Evolutionary conservation across 2,797 vertebrate species (phyloP).

Genomic region (Leuciscus waleckii): DNA sequence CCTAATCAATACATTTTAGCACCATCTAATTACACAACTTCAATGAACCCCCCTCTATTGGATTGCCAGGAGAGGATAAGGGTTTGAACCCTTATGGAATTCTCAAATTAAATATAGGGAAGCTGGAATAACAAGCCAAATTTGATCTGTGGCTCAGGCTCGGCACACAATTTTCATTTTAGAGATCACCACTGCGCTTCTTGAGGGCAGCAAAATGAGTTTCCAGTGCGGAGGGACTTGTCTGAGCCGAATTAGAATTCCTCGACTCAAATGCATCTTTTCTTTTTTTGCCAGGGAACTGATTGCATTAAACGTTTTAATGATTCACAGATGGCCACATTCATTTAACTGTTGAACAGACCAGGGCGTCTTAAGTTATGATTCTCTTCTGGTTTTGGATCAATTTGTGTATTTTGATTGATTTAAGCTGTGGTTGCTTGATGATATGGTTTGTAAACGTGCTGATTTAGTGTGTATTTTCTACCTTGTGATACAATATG

Average conservation of each 20-base stretch:
- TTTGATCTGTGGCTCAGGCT: conserved; percentile 40
- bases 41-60: conserved; percentile 24
- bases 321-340: conserved; percentile 14
- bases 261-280: not conserved
- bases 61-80: conserved; percentile 27
- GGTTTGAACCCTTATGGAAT: conserved; percentile 19
- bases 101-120: conserved; percentile 41
- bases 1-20: conserved; percentile 49
- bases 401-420: not conserved
- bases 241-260: conserved; percentile 28
- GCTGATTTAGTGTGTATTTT: not conserved
- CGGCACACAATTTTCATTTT: conserved; percentile 37
- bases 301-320: conserved; percentile 18
- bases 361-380: not conserved
- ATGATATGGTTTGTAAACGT: not conserved
- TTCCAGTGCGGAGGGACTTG: conserved; percentile 2
- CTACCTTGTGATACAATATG: not conserved
- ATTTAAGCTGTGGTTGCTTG: not conserved
- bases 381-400: not conserved
- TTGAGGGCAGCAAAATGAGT: conserved; percentile 18
- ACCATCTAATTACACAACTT: conserved; percentile 52
- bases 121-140: conserved; percentile 32
- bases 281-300: conserved; percentile 8
- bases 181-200: conserved; percentile 19
- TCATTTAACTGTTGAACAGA: not conserved